These are phyloP conservation scores for Suricata suricatta DNA, from an alignment of 2,113 vertebrate genomes.

Conservation along the genomic window DNA sequence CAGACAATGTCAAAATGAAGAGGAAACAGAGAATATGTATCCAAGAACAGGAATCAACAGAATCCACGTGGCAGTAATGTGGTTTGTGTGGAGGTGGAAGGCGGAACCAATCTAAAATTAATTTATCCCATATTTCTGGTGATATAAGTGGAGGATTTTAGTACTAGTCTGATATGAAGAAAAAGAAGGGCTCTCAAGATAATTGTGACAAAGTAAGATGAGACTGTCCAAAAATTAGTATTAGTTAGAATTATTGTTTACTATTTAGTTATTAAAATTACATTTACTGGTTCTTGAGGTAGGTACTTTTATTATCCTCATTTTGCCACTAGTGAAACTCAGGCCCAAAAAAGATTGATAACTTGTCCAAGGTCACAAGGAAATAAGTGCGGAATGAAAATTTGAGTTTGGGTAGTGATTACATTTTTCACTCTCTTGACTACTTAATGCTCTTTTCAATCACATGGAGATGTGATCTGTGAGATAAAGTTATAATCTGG, in stretches of 20 bases:
- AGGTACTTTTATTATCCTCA: neutral
- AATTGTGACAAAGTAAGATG: neutral
- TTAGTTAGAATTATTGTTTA: neutral
- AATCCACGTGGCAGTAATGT: neutral
- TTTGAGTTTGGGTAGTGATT: neutral
- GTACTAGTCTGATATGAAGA: neutral
- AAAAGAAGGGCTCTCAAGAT: neutral
- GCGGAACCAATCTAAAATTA: neutral
- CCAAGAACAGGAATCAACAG: neutral
- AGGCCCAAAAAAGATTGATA: neutral
- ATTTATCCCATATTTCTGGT: neutral
- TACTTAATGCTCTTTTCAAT: neutral
- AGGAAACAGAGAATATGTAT: neutral
- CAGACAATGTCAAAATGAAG: neutral
- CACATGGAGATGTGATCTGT: neutral
- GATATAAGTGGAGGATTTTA: neutral
- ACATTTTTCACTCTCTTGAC: neutral
- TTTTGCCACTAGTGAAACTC: neutral
- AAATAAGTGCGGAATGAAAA: neutral
- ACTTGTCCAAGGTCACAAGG: neutral
- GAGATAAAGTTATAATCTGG: neutral
- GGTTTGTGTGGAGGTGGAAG: no score
- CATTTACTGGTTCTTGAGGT: neutral
- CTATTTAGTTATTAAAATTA: neutral
- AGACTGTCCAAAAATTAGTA: neutral